Evolutionary conservation across 2,797 vertebrate species (phyloP), one percentile per base, ranked within the genome.

Genomic region (Neopelma chrysocephalum): DNA sequence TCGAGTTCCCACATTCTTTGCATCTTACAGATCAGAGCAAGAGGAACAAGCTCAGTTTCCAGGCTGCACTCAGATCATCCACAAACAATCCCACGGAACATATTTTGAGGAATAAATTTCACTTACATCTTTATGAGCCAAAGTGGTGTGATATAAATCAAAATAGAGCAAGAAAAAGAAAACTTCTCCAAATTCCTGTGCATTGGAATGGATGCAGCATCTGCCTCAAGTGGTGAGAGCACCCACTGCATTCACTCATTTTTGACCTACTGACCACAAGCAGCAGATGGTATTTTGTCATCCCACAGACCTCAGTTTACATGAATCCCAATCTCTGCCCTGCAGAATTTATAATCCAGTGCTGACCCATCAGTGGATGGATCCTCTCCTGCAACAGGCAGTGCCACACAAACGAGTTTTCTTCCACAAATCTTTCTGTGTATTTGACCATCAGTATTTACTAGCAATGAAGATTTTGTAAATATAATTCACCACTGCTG

Each of bases 361-460:
- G 61, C 32, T 71, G 69, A 29, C 69, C 36, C 65, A 62, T 51
- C 56, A 82, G 76, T 6, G 65, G 87, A 76, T 48, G 40, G 48
- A 40, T 45, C 56, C n/a, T 20, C 45, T 92, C 71, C 76, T 61
- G 53, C 92, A 94, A 66, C 23, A 62, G 32, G 43, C 48, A 72
- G n/a, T 11, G 47, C 26, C 15, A 34, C 12, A 27, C 57, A 66
- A 87, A 78, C 18, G 22, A 80, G 31, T 36, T 21, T 71, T n/a
- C 48, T 80, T 73, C 89, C 54, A n/a, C 65, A 76, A 65, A 72
- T 51, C 76, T 83, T 62, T 66, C 56, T 72, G 57, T 58, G 15
- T 43, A 40, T 88, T 36, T 93, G 73, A 96, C 15, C 50, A 36
- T 40, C 42, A 17, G 76, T 96, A 90, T 96, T 97, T 94, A 95